Evolutionary conservation across 2,888 invertebrate genomes (phyloP), one percentile per base, ranked within the genome.

Genomic region (Apodemia duryi): DNA sequence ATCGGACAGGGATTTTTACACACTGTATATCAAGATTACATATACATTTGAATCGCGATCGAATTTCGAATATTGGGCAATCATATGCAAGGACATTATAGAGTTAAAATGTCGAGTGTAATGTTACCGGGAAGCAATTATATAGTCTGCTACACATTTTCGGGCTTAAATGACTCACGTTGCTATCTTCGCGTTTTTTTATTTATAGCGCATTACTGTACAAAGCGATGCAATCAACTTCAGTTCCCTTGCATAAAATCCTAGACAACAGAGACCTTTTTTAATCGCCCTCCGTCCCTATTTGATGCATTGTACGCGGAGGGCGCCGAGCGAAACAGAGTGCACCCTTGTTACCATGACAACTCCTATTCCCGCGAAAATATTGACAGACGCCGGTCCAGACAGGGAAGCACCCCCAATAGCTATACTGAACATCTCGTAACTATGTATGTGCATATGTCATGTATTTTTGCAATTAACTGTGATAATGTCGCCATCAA

Each of bases 301-400:
- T 76, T 73, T 70, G 75, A 72, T 82, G 83, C 85, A 84, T 83
- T 82, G 81, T 83, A 76, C 79, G 77, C 71, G 76, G 82, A 84
- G 88, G 85, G 88, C 84, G 81, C 77, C 83, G 82, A 84, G 84
- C 85, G 84, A 76, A 77, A 78, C 74, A 76, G 82, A 84, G 79
- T 77, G 78, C 83, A 84, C 85, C 85, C 85, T 79, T 77, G 90
- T 91, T 73, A 76, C 81, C 82, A 91, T 90, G 88, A 81, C 86
- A 83, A 91, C 89, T 81, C 86, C 84, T 81, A 82, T 83, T 80
- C 82, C 80, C 80, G 83, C 80, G 80, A 84, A 85, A 82, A 81
- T 80, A 86, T 89, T 86, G 88, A 88, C 86, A 86, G 85, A 81
- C 84, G 73, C 76, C 76, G 78, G 78, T 75, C 79, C 82, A 84